Base-by-base conservation (phyloP, 1,140 invertebrate species). In the Temnothorax nylanderi region DNA sequence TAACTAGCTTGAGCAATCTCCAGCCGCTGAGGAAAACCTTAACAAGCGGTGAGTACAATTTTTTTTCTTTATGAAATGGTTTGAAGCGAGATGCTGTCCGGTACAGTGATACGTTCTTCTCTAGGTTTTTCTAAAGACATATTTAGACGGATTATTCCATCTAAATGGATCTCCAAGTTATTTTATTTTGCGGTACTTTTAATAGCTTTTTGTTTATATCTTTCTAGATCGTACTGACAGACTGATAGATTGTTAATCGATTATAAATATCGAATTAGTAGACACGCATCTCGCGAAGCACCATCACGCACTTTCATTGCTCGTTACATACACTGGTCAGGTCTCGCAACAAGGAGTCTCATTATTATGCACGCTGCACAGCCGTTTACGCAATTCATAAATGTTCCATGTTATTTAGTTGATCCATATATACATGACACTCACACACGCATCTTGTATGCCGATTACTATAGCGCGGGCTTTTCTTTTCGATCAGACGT, bases 1-100 rank as follows among this genome's bases (percentile, higher is more conserved):
- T 99, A 72, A 99, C 98, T 44, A 98, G 98, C 89, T 96, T 99
- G 87, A 98, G 98, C 91, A 98, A 98, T 96, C 96, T 99, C 93
- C 95, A 95, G 56, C 98, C 98, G 64, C 94, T 98, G 88, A 96
- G 98, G 88, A 99, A 99, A 96, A 98, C 98, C 54, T 95, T 97
- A 90, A 98, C 97, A 74, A 98, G 97, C 93, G 98, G 98, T 98
- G 95, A 96, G 96, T 95, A 74, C 60, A 18, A 62, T 87, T 71
- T 44, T 60, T 85, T 78, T 72, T 82, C 62, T 18, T 81, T 87
- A 60, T 64, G n/a, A 80, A 87, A 88, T 90, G 89, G 90, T 86
- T 87, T 89, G 76, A 82, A 86, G 76, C 87, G 88, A 92, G 88
- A 91, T 90, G 87, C 76, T 87, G 90, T 89, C 87, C 34, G 51